Evolutionary conservation across 2,888 invertebrate species (phyloP).

Genomic region (Brachypalpus laphriformis): DNA sequence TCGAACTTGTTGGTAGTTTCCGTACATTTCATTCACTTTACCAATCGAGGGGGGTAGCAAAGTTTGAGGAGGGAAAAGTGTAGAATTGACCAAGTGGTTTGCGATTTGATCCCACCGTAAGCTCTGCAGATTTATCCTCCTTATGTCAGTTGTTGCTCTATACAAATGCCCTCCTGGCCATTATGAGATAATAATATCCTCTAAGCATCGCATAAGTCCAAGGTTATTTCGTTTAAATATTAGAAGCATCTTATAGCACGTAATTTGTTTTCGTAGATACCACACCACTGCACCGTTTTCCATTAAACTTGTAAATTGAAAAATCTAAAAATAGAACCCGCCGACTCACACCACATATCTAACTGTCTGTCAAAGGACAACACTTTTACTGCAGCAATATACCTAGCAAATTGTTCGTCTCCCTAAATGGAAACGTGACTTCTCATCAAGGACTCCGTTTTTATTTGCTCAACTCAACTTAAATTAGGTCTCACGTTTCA

Average conservation of each 20-base stretch:
- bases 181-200: background rate
- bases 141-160: no score
- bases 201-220: background rate
- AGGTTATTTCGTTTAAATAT: background rate
- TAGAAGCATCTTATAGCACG: background rate
- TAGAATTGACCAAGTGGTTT: no score
- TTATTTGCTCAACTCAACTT: background rate
- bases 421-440: constrained; percentile 17
- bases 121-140: background rate
- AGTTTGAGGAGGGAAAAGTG: no score
- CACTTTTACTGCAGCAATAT: background rate
- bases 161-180: no score
- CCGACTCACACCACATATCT: background rate
- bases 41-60: no score
- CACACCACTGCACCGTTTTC: background rate
- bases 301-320: constrained; percentile 3
- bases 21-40: no score
- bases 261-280: background rate
- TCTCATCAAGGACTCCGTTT: background rate
- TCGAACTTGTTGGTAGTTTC: no score
- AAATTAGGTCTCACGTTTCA: constrained; percentile 12
- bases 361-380: background rate
- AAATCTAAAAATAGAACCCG: background rate
- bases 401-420: background rate
- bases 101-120: no score